Evolutionary conservation across 2,113 vertebrate species (phyloP).

Genomic region (Scomber colias): DNA sequence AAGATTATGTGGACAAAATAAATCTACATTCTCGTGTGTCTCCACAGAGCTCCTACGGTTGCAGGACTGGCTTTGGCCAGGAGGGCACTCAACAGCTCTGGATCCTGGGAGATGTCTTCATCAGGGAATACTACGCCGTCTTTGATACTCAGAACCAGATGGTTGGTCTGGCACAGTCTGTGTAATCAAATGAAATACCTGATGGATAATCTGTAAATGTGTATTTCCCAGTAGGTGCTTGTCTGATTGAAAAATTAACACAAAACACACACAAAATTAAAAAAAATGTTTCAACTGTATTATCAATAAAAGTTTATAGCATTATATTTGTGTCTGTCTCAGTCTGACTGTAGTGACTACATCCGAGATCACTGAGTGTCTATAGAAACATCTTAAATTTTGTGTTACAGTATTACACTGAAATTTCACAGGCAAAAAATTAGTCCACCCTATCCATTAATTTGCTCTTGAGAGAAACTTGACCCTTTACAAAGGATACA

Average conservation of each 20-base stretch:
- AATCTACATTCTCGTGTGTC: slow-evolving; percentile 4
- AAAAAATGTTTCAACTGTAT: slow-evolving; percentile 8
- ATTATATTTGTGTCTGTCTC: slow-evolving; percentile 1
- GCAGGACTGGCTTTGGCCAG: slow-evolving; percentile 69
- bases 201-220: not conserved
- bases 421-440: slow-evolving; percentile 69
- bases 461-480: slow-evolving; percentile 25
- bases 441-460: slow-evolving; percentile 14
- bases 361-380: not conserved
- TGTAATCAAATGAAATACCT: slow-evolving; percentile 40
- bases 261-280: not conserved
- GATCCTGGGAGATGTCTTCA: slow-evolving; percentile 83
- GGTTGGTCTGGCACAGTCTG: slow-evolving; percentile 79
- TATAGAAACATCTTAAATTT: slow-evolving; percentile 23
- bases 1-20: not conserved
- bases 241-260: slow-evolving; percentile 1
- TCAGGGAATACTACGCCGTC: slow-evolving; percentile 76
- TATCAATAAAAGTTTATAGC: slow-evolving; percentile 41
- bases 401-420: slow-evolving; percentile 2
- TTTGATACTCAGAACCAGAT: slow-evolving; percentile 69
- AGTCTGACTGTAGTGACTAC: slow-evolving; percentile 11
- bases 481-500: slow-evolving; percentile 45
- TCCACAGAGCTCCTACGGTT: slow-evolving; percentile 39
- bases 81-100: slow-evolving; percentile 68
- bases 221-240: not conserved